phyloP scores from a whole-genome alignment of 2,797 vertebrate species.

The Alcedo quadribrachys region DNA sequence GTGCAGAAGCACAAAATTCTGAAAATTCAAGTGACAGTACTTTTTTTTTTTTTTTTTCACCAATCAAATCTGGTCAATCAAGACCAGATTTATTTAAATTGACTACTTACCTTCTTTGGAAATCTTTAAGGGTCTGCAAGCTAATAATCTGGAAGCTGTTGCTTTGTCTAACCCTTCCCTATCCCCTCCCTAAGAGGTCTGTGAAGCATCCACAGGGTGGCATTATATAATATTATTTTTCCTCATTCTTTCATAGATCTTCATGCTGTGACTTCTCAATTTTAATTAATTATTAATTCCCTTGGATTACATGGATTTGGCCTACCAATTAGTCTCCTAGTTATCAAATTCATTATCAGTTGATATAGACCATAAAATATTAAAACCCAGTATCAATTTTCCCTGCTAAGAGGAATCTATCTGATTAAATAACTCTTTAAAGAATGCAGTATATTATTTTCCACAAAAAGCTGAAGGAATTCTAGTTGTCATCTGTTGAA shows the following conservation, averaged over 20 bases:
- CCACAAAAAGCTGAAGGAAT: background rate
- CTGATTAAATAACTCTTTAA: background rate
- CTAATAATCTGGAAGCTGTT: background rate
- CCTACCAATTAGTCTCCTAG: background rate
- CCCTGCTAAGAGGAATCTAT: background rate
- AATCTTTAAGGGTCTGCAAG: background rate
- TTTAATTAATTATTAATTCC: background rate
- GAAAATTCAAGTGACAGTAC: background rate
- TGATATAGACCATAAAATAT: background rate
- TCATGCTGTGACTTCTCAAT: background rate
- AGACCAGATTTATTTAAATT: background rate
- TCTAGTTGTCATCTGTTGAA: background rate
- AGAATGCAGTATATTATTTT: background rate
- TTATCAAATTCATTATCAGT: background rate
- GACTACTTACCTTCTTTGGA: background rate
- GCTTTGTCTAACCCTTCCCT: background rate
- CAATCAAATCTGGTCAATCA: background rate
- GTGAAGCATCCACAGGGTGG: constrained; percentile 27
- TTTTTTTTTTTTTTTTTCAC: too few relatives aligned
- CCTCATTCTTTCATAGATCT: background rate
- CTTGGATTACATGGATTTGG: background rate
- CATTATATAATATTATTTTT: background rate
- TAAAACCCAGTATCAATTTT: background rate
- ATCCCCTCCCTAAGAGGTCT: background rate
- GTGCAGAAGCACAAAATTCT: background rate